Evolutionary conservation across 92 coral and sea anemone species (phyloP), one percentile per base, ranked within the genome.

Genomic region (Virgularia gustaviana): DNA sequence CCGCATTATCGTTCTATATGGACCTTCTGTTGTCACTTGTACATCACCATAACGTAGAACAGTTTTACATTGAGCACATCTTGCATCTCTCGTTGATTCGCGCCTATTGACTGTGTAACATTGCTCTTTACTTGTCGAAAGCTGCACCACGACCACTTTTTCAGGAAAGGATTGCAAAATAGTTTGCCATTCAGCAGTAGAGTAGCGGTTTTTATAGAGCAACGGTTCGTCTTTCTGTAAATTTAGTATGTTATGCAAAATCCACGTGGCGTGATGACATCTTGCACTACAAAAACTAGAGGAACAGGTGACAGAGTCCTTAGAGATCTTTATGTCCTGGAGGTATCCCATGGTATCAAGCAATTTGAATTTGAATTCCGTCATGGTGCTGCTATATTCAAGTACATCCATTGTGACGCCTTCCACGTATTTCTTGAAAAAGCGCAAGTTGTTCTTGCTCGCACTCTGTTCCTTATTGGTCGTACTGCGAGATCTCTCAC

Each of bases 11-110:
- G 70, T 78, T 54, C 79, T 54, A 31, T 70, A 78, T 39, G 83
- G 78, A 37, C 83, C 78, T 32, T 70, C 23, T 16, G 81, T 47
- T n/a, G 57, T 19, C 20, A 63, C 81, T 42, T 79, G 80, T 24
- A 73, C 49, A 43, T 45, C 62, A n/a, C 79, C 87, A 47, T 64
- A 77, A 25, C 57, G 61, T 18, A 78, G 25, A 28, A 39, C 64
- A 31, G 15, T 34, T 51, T 82, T 82, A 75, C 87, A 82, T 15
- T 78, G 58, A 43, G 83, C 83, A 45, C 84, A 79, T 36, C 72
- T 79, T 41, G 84, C 57, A 47, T 39, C 71, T 71, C 61, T 79
- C n/a, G 58, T 31, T 13, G 80, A 79, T n/a, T 57, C 27, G 16
- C 72, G 79, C n/a, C 29, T 36, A 49, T 58, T 71, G 23, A 78